These are phyloP conservation scores for Elephas maximus DNA, from an alignment of 2,113 vertebrate genomes.

Conservation along the genomic window DNA sequence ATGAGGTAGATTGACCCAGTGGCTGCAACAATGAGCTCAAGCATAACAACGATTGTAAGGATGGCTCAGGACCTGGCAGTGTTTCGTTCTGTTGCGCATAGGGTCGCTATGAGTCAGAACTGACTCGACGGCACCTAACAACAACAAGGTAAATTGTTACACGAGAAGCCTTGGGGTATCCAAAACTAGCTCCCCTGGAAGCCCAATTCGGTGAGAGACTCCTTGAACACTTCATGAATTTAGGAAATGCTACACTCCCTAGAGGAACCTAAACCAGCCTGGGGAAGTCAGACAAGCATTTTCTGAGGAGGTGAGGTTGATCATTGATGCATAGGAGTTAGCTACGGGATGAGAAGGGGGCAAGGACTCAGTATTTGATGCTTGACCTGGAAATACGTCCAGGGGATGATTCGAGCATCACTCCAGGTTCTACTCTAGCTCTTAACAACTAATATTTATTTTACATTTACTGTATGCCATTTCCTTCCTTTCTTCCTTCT, in stretches of 20 bases:
- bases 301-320: background rate
- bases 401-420: background rate
- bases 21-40: no score
- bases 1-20: no score
- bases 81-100: no score
- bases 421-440: background rate
- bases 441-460: background rate
- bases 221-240: background rate
- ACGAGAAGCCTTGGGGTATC: background rate
- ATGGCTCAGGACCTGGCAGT: no score
- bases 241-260: background rate
- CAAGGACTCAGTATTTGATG: background rate
- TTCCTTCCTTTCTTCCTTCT: background rate
- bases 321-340: background rate
- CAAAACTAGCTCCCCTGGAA: background rate
- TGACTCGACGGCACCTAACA: no score
- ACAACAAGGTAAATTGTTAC: background rate
- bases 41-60: no score
- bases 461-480: background rate
- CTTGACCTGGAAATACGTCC: background rate
- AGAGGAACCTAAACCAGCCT: background rate
- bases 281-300: background rate
- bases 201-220: background rate
- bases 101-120: no score
- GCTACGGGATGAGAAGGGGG: background rate